Base-by-base conservation (phyloP, 1,140 invertebrate species). In the Zaprionus nigranus region DNA sequence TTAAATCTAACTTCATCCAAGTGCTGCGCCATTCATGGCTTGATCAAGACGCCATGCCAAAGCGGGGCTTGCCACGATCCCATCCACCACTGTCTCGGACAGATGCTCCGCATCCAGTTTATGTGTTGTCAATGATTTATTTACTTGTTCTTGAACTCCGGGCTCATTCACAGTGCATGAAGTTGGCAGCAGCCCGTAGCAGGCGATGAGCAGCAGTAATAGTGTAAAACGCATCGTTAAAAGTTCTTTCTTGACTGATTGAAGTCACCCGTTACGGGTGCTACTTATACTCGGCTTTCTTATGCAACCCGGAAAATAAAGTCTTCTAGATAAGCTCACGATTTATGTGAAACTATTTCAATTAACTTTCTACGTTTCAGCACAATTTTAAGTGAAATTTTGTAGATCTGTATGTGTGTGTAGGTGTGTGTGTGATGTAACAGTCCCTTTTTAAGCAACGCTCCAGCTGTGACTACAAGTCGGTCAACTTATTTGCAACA, bases 381-480 rank as follows among this genome's bases (percentile, higher is more conserved):
- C 13, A 20, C 38, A 15, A 40, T 4, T 38, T 38, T 2, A 40
- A 15, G 5, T 40, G 2, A 1, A 6, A 34, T 34, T 34, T 34
- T 11, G 30, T 34, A 9, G 0, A 3, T 11, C 30, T 34, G 30
- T 28, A 7, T 28, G 26, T 28, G 26, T 28, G 26, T 28, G 26
- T 28, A 6, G 5, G 26, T 28, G 12, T 13, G 36, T 13, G n/a
- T n/a, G n/a, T n/a, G n/a, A n/a, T n/a, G n/a, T n/a, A n/a, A 62
- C 1, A 72, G 20, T 11, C 75, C 75, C 75, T 79, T 85, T 20
- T 85, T 82, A 5, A 97, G 86, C 97, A 98, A 36, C 97, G 93
- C 92, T 98, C 97, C 57, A 98, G 91, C 77, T 97, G 95, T 88
- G 96, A 95, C 95, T 98, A 94, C 49, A 95, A 94, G 74, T 93